Conservation (phyloP, 2,888 invertebrate genomes). For the Pyrrhia umbra region DNA sequence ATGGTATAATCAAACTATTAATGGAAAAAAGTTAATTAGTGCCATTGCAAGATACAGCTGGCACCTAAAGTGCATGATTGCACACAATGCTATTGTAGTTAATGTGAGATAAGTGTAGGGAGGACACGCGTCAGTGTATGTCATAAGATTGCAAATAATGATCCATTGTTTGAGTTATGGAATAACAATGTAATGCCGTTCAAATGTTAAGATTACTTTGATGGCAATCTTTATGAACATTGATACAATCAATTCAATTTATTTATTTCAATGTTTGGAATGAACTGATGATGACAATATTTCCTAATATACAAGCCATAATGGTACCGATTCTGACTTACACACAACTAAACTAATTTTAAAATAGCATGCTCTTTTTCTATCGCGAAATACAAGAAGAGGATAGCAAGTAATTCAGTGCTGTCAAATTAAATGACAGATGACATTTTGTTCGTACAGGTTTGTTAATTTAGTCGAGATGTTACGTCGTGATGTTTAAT, state of each 20-base stretch:
- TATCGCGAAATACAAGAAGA: too few species aligned
- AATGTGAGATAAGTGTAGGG: conserved; percentile 8
- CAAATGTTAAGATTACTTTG: background rate
- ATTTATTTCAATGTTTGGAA: background rate
- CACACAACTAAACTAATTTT: too few species aligned
- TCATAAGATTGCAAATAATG: background rate
- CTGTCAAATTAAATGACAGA: too few species aligned
- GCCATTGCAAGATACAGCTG: background rate
- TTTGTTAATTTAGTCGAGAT: too few species aligned
- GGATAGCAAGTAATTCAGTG: too few species aligned
- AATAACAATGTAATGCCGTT: conserved; percentile 5
- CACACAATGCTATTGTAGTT: conserved; percentile 4
- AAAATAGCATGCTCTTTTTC: too few species aligned
- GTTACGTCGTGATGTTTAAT: too few species aligned
- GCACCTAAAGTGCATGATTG: conserved; percentile 8
- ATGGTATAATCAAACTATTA: conserved; percentile 5
- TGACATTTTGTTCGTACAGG: too few species aligned
- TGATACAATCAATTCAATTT: background rate
- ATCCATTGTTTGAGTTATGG: conserved; percentile 21
- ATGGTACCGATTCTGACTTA: too few species aligned
- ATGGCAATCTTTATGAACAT: background rate
- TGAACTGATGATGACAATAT: background rate
- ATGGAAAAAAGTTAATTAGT: conserved; percentile 17
- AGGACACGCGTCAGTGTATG: background rate
- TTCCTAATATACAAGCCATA: background rate